Evolutionary conservation across 2,797 vertebrate species (phyloP).

Genomic region (Distichodus sexfasciatus): DNA sequence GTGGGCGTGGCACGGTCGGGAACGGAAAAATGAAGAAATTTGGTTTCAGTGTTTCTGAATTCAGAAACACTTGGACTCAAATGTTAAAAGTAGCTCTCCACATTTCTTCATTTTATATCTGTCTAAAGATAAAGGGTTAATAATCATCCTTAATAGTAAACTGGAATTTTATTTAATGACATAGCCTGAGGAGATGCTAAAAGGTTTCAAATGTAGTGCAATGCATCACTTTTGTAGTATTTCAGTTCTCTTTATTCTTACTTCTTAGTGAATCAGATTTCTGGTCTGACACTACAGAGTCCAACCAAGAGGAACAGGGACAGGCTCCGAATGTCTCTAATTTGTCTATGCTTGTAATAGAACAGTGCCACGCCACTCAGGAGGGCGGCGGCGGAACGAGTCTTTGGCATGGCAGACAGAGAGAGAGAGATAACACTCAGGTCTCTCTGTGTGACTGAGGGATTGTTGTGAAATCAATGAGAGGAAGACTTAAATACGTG

Average conservation of each 20-base stretch:
- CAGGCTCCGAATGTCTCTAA: background rate
- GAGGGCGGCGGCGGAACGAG: background rate
- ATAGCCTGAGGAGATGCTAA: too few relatives aligned
- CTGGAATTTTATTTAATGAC: too few relatives aligned
- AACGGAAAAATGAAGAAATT: too few relatives aligned
- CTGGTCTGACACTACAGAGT: background rate
- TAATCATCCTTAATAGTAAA: too few relatives aligned
- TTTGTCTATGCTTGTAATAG: background rate
- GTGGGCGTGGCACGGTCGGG: too few relatives aligned
- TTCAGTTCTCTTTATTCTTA: background rate
- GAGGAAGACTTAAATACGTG: background rate
- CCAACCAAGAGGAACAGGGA: background rate
- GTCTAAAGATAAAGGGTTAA: too few relatives aligned
- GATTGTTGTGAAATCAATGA: constrained; percentile 23
- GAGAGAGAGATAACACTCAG: background rate
- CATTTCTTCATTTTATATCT: too few relatives aligned
- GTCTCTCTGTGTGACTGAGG: background rate
- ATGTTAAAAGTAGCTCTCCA: too few relatives aligned
- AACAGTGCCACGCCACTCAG: background rate
- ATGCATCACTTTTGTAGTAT: background rate
- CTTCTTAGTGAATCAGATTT: background rate
- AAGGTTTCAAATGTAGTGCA: too few relatives aligned
- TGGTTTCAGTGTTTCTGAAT: too few relatives aligned
- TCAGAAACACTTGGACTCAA: too few relatives aligned
- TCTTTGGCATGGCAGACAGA: background rate